phyloP scores from a whole-genome alignment of 2,888 invertebrate species.

The Holacanthella duospinosa region DNA sequence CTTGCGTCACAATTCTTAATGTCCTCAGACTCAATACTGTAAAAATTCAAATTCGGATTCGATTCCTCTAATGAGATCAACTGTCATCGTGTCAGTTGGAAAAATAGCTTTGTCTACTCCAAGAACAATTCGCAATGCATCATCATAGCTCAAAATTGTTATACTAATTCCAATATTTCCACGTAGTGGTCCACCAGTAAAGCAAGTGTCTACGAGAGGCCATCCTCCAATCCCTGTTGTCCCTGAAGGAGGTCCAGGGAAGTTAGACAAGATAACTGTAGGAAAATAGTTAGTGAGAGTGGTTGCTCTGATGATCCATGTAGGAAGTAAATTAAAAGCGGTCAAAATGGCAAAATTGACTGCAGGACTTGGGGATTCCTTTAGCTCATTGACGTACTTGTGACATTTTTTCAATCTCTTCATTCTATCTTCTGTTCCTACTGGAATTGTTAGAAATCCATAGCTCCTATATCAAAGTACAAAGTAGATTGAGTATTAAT shows the following conservation, averaged over 20 bases:
- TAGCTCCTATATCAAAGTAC: slow-evolving; percentile 28
- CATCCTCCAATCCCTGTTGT: slow-evolving; percentile 28
- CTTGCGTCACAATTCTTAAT: too few relatives aligned
- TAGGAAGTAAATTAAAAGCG: slow-evolving; percentile 31
- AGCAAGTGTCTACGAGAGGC: slow-evolving; percentile 30
- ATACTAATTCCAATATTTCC: slow-evolving; percentile 34
- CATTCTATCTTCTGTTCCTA: slow-evolving; percentile 20
- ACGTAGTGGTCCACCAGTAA: slow-evolving; percentile 31
- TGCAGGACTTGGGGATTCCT: slow-evolving; percentile 26
- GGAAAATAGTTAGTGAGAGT: slow-evolving; percentile 31
- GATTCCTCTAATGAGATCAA: slow-evolving; percentile 24
- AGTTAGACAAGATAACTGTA: slow-evolving; percentile 30
- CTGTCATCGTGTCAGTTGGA: slow-evolving; percentile 24
- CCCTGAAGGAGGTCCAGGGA: slow-evolving; percentile 31
- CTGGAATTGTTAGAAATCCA: slow-evolving; percentile 30
- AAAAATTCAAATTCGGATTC: slow-evolving; percentile 25
- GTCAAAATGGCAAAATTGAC: slow-evolving; percentile 31
- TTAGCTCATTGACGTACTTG: slow-evolving; percentile 25
- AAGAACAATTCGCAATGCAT: slow-evolving; percentile 28
- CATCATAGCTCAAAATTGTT: slow-evolving; percentile 33
- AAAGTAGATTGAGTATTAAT: not conserved
- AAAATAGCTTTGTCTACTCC: slow-evolving; percentile 33
- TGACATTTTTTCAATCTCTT: slow-evolving; percentile 23
- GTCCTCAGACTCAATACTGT: too few relatives aligned
- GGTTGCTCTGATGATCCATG: slow-evolving; percentile 27